Evolutionary conservation across 2,797 vertebrate genomes (phyloP), one percentile per base, ranked within the genome.

Genomic region (Sebastiscus tertius): DNA sequence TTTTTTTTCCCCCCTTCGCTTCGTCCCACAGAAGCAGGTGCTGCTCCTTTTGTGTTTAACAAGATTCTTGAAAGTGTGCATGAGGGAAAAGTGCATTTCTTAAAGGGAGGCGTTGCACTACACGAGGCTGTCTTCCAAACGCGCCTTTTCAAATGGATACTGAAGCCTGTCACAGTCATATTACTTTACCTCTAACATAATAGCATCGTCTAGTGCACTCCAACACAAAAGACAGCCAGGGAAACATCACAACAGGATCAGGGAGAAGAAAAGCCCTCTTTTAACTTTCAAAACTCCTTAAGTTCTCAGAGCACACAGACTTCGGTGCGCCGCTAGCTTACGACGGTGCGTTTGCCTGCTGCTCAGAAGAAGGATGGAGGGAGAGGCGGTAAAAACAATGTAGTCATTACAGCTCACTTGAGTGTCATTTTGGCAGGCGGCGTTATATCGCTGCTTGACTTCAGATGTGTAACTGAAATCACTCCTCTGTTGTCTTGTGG

Each of bases 261-360:
- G 85, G 92, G 90, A 92, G 90, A 91, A 89, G 90, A 95, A 93
- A 90, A 91, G 88, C 85, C 86, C 77, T 92, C 95, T 96, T 96
- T 96, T 93, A 96, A 96, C 95, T 95, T 96, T 94, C 92, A 93
- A 90, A 96, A 96, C 94, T 95, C 93, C 93, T 95, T 94, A 95
- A 94, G 95, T 96, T 96, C 94, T 96, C 91, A 92, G 91, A 94
- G 94, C 92, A 89, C 88, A 89, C 92, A 86, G 87, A 85, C 90
- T 88, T 85, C 87, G 81, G 73, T 86, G 93, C 83, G 91, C 92
- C 88, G 90, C 94, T 90, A 94, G 95, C 93, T 95, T 93, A 93
- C 80, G 86, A 80, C 26, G 72, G 82, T 82, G 87, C 76, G 84
- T 89, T 87, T 83, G 91, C 89, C 92, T 88, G 88, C 89, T 79